A percentile compares a stretch with the other conserved stretches of the same genome.
phyloP scores from a whole-genome alignment of 2,797 vertebrate species.

The Sebastes diploproa region DNA sequence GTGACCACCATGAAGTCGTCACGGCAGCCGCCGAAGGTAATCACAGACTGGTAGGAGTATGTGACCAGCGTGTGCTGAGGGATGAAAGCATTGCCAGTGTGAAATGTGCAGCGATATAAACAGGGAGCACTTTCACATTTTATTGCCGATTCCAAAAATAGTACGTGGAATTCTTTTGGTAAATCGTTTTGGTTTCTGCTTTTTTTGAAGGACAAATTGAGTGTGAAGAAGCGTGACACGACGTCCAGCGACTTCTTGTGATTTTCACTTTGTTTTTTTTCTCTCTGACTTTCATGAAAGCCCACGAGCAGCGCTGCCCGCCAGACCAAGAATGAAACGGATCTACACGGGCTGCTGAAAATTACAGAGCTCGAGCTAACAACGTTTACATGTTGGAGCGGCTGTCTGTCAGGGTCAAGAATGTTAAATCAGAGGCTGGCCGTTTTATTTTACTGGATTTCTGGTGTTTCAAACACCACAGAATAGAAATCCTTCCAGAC shows the following conservation, averaged over 20 bases:
- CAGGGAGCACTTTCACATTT: neutral
- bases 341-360: slow-evolving; percentile 51
- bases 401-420: slow-evolving; percentile 41
- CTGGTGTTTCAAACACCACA: slow-evolving; percentile 56
- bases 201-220: slow-evolving; percentile 43
- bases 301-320: neutral
- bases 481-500: slow-evolving; percentile 64
- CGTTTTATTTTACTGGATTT: slow-evolving; percentile 59
- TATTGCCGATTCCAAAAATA: slow-evolving; percentile 14
- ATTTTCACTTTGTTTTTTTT: slow-evolving; percentile 38
- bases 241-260: slow-evolving; percentile 33
- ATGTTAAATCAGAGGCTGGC: slow-evolving; percentile 39
- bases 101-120: slow-evolving; percentile 32
- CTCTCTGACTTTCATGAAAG: slow-evolving; percentile 12
- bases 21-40: slow-evolving; percentile 92
- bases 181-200: slow-evolving; percentile 32
- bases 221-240: slow-evolving; percentile 39
- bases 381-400: slow-evolving; percentile 58
- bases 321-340: slow-evolving; percentile 62
- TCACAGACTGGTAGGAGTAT: slow-evolving; percentile 88
- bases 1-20: slow-evolving; percentile 96
- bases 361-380: slow-evolving; percentile 67
- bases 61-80: slow-evolving; percentile 87
- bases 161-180: slow-evolving; percentile 6
- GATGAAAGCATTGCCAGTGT: slow-evolving; percentile 15